Percentiles rank a stretch among this genome's conserved stretches.
Evolutionary conservation across 2,888 invertebrate species (phyloP).

Genomic region (Nematopogon swammerdamellus): DNA sequence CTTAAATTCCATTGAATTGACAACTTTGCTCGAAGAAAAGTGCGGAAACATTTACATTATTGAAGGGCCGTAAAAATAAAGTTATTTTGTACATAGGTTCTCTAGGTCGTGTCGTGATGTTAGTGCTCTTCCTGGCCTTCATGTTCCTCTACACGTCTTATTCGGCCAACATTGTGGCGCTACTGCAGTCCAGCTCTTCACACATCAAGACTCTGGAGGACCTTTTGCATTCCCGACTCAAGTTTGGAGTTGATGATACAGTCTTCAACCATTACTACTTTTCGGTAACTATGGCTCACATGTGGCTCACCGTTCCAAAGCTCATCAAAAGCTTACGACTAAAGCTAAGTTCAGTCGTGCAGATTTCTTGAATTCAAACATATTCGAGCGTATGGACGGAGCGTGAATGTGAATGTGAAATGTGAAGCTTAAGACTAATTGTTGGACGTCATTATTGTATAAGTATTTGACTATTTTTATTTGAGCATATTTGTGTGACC

Average conservation of each 20-base stretch:
- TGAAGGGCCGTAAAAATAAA: too few relatives aligned
- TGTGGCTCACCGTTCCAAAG: too few relatives aligned
- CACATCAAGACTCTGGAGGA: constrained; percentile 63
- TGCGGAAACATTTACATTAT: too few relatives aligned
- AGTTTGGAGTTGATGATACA: constrained; percentile 65
- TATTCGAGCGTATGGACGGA: too few relatives aligned
- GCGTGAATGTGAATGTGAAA: too few relatives aligned
- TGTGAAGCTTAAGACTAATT: too few relatives aligned
- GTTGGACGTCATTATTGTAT: too few relatives aligned
- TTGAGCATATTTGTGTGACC: too few relatives aligned
- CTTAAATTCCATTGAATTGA: too few relatives aligned
- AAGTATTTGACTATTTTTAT: too few relatives aligned
- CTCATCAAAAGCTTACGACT: not conserved
- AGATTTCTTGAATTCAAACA: not conserved
- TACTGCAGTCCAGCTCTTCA: constrained; percentile 69
- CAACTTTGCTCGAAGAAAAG: too few relatives aligned
- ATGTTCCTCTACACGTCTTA: constrained; percentile 74
- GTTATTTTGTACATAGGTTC: constrained; percentile 30
- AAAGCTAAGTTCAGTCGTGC: constrained; percentile 1
- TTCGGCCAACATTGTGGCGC: constrained; percentile 71
- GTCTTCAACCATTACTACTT: constrained; percentile 68
- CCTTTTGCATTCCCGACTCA: constrained; percentile 61
- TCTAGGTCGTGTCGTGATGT: constrained; percentile 57
- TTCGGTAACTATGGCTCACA: constrained; percentile 52
- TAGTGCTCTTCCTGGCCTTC: constrained; percentile 60